These are phyloP conservation scores for Cerastis rubricosa DNA, from an alignment of 2,888 invertebrate genomes.

Conservation along the genomic window DNA sequence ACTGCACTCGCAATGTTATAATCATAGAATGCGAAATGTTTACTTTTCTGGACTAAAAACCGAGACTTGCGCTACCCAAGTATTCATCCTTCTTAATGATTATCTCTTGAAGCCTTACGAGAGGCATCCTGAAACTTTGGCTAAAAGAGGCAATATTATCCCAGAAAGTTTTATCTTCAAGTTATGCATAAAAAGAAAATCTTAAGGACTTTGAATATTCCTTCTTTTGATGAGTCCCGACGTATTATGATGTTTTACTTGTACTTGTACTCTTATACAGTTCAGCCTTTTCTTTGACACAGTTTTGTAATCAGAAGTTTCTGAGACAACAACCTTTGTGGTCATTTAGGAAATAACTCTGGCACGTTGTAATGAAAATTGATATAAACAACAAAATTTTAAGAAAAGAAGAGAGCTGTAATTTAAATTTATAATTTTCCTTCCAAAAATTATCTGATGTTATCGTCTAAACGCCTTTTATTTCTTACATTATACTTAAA, in stretches of 20 bases:
- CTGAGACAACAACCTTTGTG: too few species aligned
- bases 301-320: background rate
- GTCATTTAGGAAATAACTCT: too few species aligned
- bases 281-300: background rate
- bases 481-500: too few species aligned
- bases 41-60: constrained; percentile 23
- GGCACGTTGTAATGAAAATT: too few species aligned
- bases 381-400: too few species aligned
- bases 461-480: too few species aligned
- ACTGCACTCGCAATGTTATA: constrained; percentile 9
- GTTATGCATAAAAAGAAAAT: constrained; percentile 24
- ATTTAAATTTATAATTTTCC: too few species aligned
- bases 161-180: constrained; percentile 42
- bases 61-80: constrained; percentile 14
- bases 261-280: background rate
- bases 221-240: constrained; percentile 13
- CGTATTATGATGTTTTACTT: constrained; percentile 8
- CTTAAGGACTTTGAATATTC: constrained; percentile 33
- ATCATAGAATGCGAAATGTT: constrained; percentile 14
- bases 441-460: too few species aligned
- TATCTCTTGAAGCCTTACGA: constrained; percentile 41
- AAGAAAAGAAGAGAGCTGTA: too few species aligned
- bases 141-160: constrained; percentile 38
- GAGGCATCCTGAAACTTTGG: constrained; percentile 41
- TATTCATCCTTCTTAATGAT: constrained; percentile 30